phyloP scores from a whole-genome alignment of 2,113 vertebrate genomes.

The Dendropsophus ebraccatus region DNA sequence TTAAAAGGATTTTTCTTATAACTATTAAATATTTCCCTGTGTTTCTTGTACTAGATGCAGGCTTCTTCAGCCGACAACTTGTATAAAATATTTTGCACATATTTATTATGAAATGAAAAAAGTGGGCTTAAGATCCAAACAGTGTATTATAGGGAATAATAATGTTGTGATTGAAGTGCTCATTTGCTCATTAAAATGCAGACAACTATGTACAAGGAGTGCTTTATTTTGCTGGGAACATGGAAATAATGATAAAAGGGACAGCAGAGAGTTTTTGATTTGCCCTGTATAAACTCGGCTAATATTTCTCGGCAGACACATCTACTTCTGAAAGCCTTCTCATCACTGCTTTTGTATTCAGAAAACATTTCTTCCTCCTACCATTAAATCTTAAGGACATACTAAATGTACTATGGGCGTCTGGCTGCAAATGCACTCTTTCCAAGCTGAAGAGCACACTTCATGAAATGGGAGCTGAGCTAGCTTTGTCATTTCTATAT shows the following conservation, averaged over 20 bases:
- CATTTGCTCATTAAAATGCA: constrained; percentile 31
- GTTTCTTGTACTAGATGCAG: neutral
- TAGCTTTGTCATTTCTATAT: neutral
- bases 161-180: constrained; percentile 9
- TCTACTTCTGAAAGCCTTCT: constrained; percentile 16
- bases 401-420: constrained; percentile 14
- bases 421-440: constrained; percentile 22
- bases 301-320: constrained; percentile 11
- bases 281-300: constrained; percentile 14
- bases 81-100: neutral
- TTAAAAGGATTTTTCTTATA: too few relatives aligned
- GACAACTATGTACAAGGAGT: neutral
- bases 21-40: neutral
- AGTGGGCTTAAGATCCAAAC: too few relatives aligned
- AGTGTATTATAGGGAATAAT: neutral
- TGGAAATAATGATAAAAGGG: constrained; percentile 39
- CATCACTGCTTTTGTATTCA: constrained; percentile 37
- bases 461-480: neutral
- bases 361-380: constrained; percentile 31
- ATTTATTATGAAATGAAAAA: neutral
- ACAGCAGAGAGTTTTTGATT: neutral
- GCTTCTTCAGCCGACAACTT: neutral
- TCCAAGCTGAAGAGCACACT: constrained; percentile 27
- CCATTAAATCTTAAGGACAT: constrained; percentile 40
- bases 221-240: constrained; percentile 27